A percentile compares a stretch with the other conserved stretches of the same genome.
phyloP scores from a whole-genome alignment of 1,140 invertebrate species.

The Dendrolimus kikuchii region DNA sequence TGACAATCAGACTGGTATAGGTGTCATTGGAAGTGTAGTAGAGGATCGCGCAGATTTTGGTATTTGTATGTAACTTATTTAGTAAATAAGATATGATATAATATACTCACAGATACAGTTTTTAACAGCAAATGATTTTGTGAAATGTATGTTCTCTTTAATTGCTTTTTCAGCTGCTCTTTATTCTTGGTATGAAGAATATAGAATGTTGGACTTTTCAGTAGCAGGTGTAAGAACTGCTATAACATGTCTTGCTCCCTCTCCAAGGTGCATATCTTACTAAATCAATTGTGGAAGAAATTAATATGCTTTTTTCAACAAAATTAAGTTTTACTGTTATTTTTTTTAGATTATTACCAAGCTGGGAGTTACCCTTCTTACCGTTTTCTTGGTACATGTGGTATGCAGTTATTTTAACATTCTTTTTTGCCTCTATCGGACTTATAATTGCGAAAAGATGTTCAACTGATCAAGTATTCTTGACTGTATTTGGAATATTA shows the following conservation, averaged over 20 bases:
- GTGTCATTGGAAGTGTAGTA: constrained; percentile 73
- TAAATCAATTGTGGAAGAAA: constrained; percentile 5
- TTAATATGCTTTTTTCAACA: constrained; percentile 4
- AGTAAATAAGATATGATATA: not conserved
- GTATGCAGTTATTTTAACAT: constrained; percentile 40
- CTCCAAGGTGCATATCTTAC: constrained; percentile 53
- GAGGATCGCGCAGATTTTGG: constrained; percentile 74
- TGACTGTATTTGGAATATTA: constrained; percentile 59
- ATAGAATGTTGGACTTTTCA: constrained; percentile 71
- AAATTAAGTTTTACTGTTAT: constrained; percentile 1
- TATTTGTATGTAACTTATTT: constrained; percentile 47
- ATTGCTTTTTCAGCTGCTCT: constrained; percentile 63
- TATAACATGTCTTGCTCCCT: constrained; percentile 74
- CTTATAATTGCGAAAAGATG: constrained; percentile 43
- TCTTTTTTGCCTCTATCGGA: constrained; percentile 41
- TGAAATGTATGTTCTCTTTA: constrained; percentile 3
- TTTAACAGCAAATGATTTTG: not conserved
- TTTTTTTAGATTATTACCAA: constrained; percentile 42
- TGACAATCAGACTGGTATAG: constrained; percentile 73
- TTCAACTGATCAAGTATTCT: constrained; percentile 40
- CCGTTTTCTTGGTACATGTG: constrained; percentile 54
- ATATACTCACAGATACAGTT: not conserved
- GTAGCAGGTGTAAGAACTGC: constrained; percentile 70
- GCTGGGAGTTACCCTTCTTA: constrained; percentile 56
- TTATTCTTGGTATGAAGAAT: constrained; percentile 75